Evolutionary conservation across 1,140 invertebrate genomes (phyloP).

Genomic region (Zaprionus capensis): DNA sequence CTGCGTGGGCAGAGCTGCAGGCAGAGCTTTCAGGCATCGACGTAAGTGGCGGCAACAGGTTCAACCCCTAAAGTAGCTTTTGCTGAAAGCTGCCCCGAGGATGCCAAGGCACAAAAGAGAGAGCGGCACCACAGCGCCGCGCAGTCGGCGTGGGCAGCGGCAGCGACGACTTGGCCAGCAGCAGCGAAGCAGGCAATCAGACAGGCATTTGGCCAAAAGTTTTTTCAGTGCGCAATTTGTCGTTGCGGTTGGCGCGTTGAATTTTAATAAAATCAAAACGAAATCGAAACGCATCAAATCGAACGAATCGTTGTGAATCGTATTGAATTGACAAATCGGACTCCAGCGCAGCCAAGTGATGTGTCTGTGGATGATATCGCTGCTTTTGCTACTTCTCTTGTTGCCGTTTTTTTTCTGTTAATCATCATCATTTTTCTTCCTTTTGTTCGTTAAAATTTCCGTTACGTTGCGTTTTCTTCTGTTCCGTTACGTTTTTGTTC

Average conservation of each 20-base stretch:
- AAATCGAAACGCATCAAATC: background rate
- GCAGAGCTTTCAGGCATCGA: conserved; percentile 2
- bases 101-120: conserved; percentile 22
- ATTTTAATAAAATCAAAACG: conserved; percentile 7
- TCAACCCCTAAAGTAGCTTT: conserved; percentile 65
- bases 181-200: conserved; percentile 12
- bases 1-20: background rate
- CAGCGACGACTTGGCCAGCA: conserved; percentile 28
- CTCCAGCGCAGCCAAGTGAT: conserved; percentile 5
- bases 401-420: background rate
- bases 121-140: conserved; percentile 1
- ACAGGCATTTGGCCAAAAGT: conserved; percentile 55
- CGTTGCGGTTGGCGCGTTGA: conserved; percentile 70
- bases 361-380: conserved; percentile 12
- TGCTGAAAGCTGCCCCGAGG: conserved; percentile 23
- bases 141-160: conserved; percentile 24
- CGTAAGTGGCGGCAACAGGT: conserved; percentile 57
- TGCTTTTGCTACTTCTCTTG: conserved; percentile 7
- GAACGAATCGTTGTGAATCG: background rate
- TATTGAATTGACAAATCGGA: background rate
- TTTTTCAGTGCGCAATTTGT: conserved; percentile 77
- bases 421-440: conserved; percentile 2
- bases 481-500: background rate
- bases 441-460: conserved; percentile 1
- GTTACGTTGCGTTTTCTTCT: background rate